Evolutionary conservation across 2,113 vertebrate genomes (phyloP).

Genomic region (Eretmochelys imbricata): DNA sequence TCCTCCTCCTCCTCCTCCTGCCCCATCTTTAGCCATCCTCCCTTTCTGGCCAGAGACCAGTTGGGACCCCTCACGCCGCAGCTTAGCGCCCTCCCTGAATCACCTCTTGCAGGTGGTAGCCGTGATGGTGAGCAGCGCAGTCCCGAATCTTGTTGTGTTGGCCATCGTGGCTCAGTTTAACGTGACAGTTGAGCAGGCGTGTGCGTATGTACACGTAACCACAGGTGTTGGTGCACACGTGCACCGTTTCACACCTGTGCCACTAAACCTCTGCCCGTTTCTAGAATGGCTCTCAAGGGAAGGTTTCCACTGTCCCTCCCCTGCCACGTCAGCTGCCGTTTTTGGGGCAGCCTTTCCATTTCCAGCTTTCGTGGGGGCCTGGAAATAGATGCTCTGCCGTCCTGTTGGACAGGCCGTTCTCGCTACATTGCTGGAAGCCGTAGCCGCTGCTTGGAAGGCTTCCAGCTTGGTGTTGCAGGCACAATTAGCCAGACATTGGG

Average conservation of each 20-base stretch:
- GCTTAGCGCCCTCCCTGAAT: background rate
- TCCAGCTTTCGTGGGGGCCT: background rate
- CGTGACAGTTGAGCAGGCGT: background rate
- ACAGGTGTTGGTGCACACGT: background rate
- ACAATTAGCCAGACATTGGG: background rate
- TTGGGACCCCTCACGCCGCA: background rate
- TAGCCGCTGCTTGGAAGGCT: background rate
- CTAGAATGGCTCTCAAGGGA: too few species aligned
- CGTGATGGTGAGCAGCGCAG: background rate
- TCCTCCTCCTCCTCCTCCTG: background rate
- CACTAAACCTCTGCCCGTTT: background rate
- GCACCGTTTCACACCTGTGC: accelerated
- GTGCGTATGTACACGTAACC: background rate
- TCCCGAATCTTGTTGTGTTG: background rate
- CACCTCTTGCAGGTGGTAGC: background rate
- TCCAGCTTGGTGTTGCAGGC: background rate
- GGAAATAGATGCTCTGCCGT: background rate
- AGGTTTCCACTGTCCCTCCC: background rate
- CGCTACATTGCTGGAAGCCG: accelerated
- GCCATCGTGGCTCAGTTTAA: background rate
- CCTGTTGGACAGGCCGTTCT: background rate
- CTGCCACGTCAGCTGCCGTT: background rate
- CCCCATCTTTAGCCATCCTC: background rate
- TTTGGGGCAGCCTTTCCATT: background rate
- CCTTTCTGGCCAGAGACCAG: background rate